Evolutionary conservation across 2,888 invertebrate species (phyloP).

Genomic region (Apamea sordens): DNA sequence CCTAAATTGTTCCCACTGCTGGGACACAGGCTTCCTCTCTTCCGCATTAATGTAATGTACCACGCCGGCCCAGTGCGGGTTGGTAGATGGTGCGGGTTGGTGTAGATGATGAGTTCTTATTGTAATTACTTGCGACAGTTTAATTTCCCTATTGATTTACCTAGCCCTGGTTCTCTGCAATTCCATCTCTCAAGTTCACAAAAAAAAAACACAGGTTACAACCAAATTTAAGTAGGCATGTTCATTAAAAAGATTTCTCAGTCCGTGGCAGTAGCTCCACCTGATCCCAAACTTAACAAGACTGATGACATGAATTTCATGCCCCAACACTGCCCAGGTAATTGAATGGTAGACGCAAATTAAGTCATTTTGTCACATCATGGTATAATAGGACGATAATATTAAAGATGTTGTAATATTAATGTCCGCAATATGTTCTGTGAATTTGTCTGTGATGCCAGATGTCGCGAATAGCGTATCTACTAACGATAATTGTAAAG

Average conservation of each 20-base stretch:
- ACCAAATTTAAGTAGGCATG: neutral
- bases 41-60: neutral
- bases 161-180: neutral
- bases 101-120: neutral
- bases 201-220: neutral
- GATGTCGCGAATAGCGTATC: conserved; percentile 40
- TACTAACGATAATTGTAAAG: conserved; percentile 46
- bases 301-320: conserved; percentile 51
- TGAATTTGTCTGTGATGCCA: conserved; percentile 43
- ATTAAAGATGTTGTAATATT: conserved; percentile 50
- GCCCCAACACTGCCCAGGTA: conserved; percentile 44
- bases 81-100: too few relatives aligned
- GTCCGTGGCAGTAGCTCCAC: neutral
- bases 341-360: conserved; percentile 52
- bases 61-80: neutral
- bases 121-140: neutral
- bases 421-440: conserved; percentile 55
- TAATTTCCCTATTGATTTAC: neutral
- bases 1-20: neutral
- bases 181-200: neutral
- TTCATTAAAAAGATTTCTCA: neutral
- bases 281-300: conserved; percentile 26
- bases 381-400: conserved; percentile 28
- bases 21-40: neutral
- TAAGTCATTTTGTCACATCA: conserved; percentile 56